Evolutionary conservation across 2,113 vertebrate genomes (phyloP), one percentile per base, ranked within the genome.

Genomic region (Xenus cinereus): DNA sequence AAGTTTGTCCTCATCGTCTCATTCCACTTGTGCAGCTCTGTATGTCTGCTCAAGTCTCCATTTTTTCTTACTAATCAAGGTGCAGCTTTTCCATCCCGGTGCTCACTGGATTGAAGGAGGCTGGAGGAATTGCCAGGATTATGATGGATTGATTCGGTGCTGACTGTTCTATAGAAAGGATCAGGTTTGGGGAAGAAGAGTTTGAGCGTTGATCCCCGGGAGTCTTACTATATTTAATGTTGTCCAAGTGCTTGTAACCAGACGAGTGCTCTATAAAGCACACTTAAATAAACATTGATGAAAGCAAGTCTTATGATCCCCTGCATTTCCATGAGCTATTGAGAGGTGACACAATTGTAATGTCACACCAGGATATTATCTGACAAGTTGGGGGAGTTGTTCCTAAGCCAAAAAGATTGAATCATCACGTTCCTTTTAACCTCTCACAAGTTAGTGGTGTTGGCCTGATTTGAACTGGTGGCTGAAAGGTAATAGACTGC

Each of bases 351-450:
- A 93, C 84, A 89, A 89, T 93, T 95, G 74, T 97, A 94, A 96
- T 93, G 28, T 73, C 83, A 89, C 74, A 83, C 87, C 62, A 82
- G 89, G 67, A 56, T 92, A 91, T 91, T 95, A 76, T 93, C 89
- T 89, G 89, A 74, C 56, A 71, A 84, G 87, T 3, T 90, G 80
- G 43, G 56, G 60, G 64, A 81, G 64, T 81, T 95, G 83, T 84
- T 77, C 84, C 51, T 93, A 35, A 91, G 80, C 80, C 95, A 95
- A 33, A 90, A 80, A 81, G 24, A 56, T 89, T 94, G 86, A 94
- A 91, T 96, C 84, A 95, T 95, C 89, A 39, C 28, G 18, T 96
- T 95, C 51, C 64, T 97, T 95, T 95, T 95, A 97, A 92, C 93
- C 60, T 73, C 73, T 92, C 60, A n/a, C 56, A 81, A 90, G 68